These are phyloP conservation scores for Callochromis pleurospilus DNA, from an alignment of 2,113 vertebrate genomes.

Conservation along the genomic window DNA sequence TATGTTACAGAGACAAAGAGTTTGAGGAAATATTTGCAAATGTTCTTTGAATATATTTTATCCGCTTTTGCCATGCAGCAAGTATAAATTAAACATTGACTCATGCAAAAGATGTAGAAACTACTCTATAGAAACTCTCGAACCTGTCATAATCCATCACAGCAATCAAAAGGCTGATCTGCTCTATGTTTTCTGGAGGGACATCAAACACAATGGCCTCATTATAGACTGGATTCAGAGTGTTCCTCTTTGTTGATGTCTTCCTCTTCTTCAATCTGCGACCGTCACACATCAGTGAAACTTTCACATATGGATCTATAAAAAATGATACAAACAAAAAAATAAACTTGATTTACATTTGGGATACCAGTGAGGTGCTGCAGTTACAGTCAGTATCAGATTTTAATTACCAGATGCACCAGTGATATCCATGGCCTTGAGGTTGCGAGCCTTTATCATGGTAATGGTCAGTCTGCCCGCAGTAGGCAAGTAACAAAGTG, in stretches of 20 bases:
- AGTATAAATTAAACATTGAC: background rate
- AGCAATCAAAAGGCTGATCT: slow-evolving; percentile 95
- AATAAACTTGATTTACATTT: background rate
- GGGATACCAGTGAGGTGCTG: background rate
- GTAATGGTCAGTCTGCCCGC: slow-evolving; percentile 96
- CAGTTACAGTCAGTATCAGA: background rate
- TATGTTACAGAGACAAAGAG: background rate
- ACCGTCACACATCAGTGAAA: slow-evolving; percentile 96
- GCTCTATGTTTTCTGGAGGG: slow-evolving; percentile 94
- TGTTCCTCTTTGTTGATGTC: slow-evolving; percentile 98
- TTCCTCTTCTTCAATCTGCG: slow-evolving; percentile 96
- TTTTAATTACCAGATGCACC: slow-evolving; percentile 87
- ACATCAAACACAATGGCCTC: slow-evolving; percentile 99
- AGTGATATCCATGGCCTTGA: slow-evolving; percentile 99
- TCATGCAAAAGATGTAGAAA: background rate
- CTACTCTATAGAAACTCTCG: slow-evolving; percentile 47
- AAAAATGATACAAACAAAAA: background rate
- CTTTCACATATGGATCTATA: slow-evolving; percentile 97
- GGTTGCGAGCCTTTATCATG: slow-evolving; percentile 95
- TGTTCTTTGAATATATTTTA: background rate
- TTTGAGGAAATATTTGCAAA: background rate
- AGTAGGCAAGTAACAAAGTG: slow-evolving; percentile 96
- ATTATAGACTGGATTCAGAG: slow-evolving; percentile 96
- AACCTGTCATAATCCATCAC: slow-evolving; percentile 99
- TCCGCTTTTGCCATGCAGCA: background rate